Evolutionary conservation across 2,113 vertebrate species (phyloP), one percentile per base, ranked within the genome.

Genomic region (Damaliscus lunatus): DNA sequence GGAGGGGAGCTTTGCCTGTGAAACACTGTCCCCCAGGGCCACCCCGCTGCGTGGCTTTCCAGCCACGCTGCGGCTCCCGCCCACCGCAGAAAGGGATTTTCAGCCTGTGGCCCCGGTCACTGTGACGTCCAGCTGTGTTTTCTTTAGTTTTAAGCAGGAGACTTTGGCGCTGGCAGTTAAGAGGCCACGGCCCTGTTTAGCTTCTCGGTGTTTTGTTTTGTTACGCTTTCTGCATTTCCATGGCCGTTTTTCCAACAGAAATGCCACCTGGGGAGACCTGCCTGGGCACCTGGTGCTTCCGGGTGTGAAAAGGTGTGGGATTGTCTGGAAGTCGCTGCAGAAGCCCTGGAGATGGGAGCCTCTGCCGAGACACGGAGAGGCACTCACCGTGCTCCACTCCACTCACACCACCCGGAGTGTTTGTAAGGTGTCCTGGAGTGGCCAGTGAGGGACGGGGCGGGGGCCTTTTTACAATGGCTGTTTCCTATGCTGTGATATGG

Each of bases 11-110:
- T n/a, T 6, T 19, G 19, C 15, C 50, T 29, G 3, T 27, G 27
- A 71, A 23, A n/a, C 0, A 3, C 46, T 62, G 53, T 36, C 29
- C 29, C 46, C 57, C 1, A 19, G 17, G 3, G 82, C 74, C 89
- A 12, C 67, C 50, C 9, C 1, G 2, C 67, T 1, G 27, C 2
- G 8, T 21, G 84, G 29, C 46, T 0, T 33, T 27, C 52, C 88
- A 6, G 21, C 21, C 77, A n/a, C 6, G 0, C 90, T 0, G 4
- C 0, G 0, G 33, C 33, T 82, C 64, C 46, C 1, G 0, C 23
- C 2, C 3, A 2, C 29, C 8, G 0, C 19, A 60, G 23, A 33
- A 12, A 16, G 6, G 5, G 78, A 21, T 59, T 53, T 21, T 21
- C 84, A 0, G 14, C 53, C 15, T 6, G 62, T 9, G 4, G 9